Percentiles rank a stretch among this genome's conserved stretches.
phyloP scores from a whole-genome alignment of 2,113 vertebrate genomes.

The Cephalopterus ornatus region DNA sequence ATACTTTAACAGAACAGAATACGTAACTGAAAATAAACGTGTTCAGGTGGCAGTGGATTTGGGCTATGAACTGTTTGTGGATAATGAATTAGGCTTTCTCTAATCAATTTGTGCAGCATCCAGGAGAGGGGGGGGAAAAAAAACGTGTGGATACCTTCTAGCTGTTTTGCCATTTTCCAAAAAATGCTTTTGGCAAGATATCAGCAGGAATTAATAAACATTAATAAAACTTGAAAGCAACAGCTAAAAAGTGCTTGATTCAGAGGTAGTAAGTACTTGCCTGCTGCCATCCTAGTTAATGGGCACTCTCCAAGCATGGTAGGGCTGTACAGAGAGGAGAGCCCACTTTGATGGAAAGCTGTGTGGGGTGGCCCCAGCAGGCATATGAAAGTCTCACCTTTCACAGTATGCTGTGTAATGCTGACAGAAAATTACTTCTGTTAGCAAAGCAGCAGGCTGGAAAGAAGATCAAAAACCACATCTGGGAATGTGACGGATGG shows the following conservation, averaged over 20 bases:
- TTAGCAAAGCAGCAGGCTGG: background rate
- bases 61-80: background rate
- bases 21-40: background rate
- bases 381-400: background rate
- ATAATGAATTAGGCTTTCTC: background rate
- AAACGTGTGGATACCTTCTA: background rate
- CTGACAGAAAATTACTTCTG: background rate
- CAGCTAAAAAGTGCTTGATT: background rate
- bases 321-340: background rate
- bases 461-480: background rate
- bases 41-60: background rate
- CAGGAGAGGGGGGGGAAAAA: background rate
- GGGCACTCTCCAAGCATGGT: accelerated
- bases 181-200: background rate
- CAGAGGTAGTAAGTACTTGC: background rate
- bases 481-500: background rate
- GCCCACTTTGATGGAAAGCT: background rate
- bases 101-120: background rate
- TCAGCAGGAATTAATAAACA: background rate
- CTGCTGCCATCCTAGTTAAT: background rate
- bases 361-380: background rate
- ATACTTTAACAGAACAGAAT: background rate
- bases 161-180: background rate
- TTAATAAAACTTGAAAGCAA: background rate
- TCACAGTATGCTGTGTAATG: background rate